These are phyloP conservation scores for Streptopelia turtur DNA, from an alignment of 2,797 vertebrate genomes.

Conservation along the genomic window DNA sequence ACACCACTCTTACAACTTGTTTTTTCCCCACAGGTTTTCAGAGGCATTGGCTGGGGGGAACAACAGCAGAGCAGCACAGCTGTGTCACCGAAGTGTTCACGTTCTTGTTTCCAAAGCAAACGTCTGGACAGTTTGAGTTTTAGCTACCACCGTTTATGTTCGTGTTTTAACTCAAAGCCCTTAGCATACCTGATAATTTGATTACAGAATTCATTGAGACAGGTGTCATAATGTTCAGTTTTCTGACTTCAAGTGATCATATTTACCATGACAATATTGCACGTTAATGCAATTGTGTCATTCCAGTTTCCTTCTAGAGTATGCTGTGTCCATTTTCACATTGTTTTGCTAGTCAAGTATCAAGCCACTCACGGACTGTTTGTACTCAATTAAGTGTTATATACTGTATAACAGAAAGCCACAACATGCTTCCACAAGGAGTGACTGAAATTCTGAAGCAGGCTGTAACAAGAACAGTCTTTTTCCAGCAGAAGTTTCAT, in stretches of 20 bases:
- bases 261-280: background rate
- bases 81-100: background rate
- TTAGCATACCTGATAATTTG: background rate
- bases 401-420: background rate
- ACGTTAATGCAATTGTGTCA: background rate
- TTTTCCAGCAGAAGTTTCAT: background rate
- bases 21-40: background rate
- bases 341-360: background rate
- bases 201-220: background rate
- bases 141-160: background rate
- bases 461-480: background rate
- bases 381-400: background rate
- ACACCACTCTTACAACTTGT: background rate
- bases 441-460: background rate
- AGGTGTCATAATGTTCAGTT: background rate
- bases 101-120: background rate
- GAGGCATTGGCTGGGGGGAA: background rate
- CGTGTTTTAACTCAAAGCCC: background rate
- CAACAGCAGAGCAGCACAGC: background rate
- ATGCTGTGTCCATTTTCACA: background rate
- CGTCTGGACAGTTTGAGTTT: background rate
- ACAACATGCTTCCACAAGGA: background rate
- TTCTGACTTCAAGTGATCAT: background rate
- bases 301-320: background rate
- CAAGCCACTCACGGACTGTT: background rate